Evolutionary conservation across 1,140 invertebrate genomes (phyloP).

Genomic region (Trinorchestia longiramus): DNA sequence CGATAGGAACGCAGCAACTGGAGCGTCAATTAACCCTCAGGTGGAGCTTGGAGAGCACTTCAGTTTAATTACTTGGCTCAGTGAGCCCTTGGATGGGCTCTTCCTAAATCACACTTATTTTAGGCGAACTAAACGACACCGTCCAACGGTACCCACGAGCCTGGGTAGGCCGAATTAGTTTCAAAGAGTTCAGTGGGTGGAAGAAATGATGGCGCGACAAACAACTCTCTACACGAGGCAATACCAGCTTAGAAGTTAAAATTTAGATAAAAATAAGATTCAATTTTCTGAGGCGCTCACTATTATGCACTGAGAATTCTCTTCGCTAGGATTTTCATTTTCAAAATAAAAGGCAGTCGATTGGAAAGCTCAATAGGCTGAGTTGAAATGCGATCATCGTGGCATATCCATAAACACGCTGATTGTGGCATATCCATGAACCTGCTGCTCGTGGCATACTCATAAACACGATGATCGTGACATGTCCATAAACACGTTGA

Average conservation of each 20-base stretch:
- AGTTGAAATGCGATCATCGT: background rate
- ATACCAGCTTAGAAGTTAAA: background rate
- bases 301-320: background rate
- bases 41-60: background rate
- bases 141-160: background rate
- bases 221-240: background rate
- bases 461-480: too few relatives aligned
- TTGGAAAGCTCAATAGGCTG: background rate
- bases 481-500: too few relatives aligned
- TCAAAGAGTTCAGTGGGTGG: background rate
- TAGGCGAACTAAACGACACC: background rate
- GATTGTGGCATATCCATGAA: background rate
- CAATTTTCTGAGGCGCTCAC: background rate
- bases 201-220: background rate
- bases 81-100: background rate
- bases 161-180: background rate
- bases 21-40: background rate
- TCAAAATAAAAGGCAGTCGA: background rate
- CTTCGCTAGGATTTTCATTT: background rate
- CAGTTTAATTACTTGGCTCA: slow-evolving; percentile 8
- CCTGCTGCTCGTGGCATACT: too few relatives aligned
- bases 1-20: background rate
- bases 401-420: background rate
- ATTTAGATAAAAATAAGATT: background rate
- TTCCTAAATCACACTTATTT: slow-evolving; percentile 1